Conservation (phyloP, 92 coral and sea anemone species). For the Porites evermanni region DNA sequence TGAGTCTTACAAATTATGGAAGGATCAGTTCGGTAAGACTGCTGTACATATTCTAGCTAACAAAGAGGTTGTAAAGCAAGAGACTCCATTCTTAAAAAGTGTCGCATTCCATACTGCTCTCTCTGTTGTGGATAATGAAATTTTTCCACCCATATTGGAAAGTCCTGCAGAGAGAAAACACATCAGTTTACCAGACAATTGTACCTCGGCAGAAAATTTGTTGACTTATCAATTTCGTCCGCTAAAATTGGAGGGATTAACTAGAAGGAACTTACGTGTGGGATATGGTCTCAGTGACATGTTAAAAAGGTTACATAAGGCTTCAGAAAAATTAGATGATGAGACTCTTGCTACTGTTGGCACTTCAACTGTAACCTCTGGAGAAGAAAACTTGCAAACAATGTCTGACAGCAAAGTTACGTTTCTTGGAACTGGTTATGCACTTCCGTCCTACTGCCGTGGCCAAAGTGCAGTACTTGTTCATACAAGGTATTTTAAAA, state of each 20-base stretch:
- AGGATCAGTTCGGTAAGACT: slow-evolving; percentile 56
- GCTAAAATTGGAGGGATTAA: slow-evolving; percentile 57
- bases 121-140: slow-evolving; percentile 38
- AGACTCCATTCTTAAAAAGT: slow-evolving; percentile 61
- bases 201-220: slow-evolving; percentile 57
- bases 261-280: not conserved
- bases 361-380: not conserved
- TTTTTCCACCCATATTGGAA: slow-evolving; percentile 60
- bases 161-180: not conserved
- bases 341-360: not conserved
- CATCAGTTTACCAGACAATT: slow-evolving; percentile 48
- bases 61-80: slow-evolving; percentile 43
- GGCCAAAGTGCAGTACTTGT: slow-evolving; percentile 75
- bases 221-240: slow-evolving; percentile 81
- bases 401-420: slow-evolving; percentile 66
- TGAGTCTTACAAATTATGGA: slow-evolving; percentile 72
- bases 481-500: slow-evolving; percentile 72
- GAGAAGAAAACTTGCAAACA: not conserved
- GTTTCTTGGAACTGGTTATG: slow-evolving; percentile 85
- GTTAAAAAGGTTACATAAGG: not conserved
- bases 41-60: slow-evolving; percentile 69
- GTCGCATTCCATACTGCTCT: slow-evolving; percentile 55
- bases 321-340: slow-evolving; percentile 9
- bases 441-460: slow-evolving; percentile 69
- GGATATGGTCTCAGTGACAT: not conserved